Evolutionary conservation across 2,113 vertebrate species (phyloP).

Genomic region (Ceuthmochares aereus): DNA sequence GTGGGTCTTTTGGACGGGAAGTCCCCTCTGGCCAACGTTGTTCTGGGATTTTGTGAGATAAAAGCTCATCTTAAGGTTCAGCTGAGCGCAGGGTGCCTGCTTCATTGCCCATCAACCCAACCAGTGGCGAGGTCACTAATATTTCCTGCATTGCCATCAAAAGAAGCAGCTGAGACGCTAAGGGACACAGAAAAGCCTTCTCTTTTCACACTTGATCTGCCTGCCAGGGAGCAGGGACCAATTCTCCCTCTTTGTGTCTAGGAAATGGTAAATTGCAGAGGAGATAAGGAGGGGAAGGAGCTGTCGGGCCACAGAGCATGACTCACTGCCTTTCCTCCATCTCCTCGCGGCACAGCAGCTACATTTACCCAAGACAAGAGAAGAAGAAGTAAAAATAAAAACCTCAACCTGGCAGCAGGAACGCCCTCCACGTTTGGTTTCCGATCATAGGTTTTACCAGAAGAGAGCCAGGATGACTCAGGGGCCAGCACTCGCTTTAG

Average conservation of each 20-base stretch:
- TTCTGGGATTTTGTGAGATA: not conserved
- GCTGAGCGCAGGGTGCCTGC: not conserved
- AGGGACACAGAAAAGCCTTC: not conserved
- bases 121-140: rapidly evolving
- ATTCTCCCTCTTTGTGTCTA: not conserved
- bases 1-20: not conserved
- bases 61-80: not conserved
- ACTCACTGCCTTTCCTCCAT: slow-evolving; percentile 15
- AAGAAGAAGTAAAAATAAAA: not conserved
- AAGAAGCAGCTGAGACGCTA: not conserved
- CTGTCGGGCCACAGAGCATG: not conserved
- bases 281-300: slow-evolving; percentile 16
- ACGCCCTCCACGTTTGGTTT: rapidly evolving
- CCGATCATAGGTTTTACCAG: not conserved
- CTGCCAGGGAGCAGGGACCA: not conserved
- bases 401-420: not conserved
- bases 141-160: not conserved
- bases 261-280: slow-evolving; percentile 8
- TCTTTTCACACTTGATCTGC: not conserved
- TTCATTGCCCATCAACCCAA: not conserved
- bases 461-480: slow-evolving; percentile 18
- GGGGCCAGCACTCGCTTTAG: not conserved
- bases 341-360: not conserved
- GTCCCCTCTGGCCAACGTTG: not conserved
- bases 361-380: not conserved